Evolutionary conservation across 37 sponge, comb jelly and placozoan species (phyloP), one percentile per base, ranked within the genome.

Genomic region (Chondrilla cf. caribensis): DNA sequence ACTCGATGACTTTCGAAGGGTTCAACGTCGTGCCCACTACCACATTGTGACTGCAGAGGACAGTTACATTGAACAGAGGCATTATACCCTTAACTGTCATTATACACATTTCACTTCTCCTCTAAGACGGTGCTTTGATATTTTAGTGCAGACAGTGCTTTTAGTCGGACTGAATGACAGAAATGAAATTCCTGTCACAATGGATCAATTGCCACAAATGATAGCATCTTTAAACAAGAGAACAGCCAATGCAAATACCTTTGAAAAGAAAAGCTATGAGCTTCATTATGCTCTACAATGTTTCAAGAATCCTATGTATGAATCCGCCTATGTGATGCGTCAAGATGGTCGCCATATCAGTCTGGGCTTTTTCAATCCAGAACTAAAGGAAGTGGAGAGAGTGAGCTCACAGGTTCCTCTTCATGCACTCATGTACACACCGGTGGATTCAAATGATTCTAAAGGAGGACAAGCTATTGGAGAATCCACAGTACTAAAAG

Each of bases 31-130:
- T 57, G 86, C 89, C 9, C 68, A 83, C 40, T 92, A 92, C 60
- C 60, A 77, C 60, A 62, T 32, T 3, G 37, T 2, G 7, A 26
- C 65, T 22, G 41, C 79, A 6, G 82, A 79, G 58, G 14, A 29
- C 3, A 36, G 35, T 39, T 21, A 38, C 11, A 31, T 32, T n/a
- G 42, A 33, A 2, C 76, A 81, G 28, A 29, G 70, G 1, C 92
- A 92, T 44, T 38, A 82, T 37, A 65, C 71, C 26, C 67, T 88
- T 3, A 54, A 65, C 0, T 81, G 71, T 26, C 0, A 33, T 2
- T 92, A 92, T 44, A 88, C 92, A 19, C 92, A 92, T 39, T 88
- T 85, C 70, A 81, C 92, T 0, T 92, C 92, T 51, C 92, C 92
- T 17, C 32, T 92, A 8, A 40, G 92, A 54, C 70, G 92, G 2